phyloP scores from a whole-genome alignment of 2,113 vertebrate species.

The Lamprotornis superbus region DNA sequence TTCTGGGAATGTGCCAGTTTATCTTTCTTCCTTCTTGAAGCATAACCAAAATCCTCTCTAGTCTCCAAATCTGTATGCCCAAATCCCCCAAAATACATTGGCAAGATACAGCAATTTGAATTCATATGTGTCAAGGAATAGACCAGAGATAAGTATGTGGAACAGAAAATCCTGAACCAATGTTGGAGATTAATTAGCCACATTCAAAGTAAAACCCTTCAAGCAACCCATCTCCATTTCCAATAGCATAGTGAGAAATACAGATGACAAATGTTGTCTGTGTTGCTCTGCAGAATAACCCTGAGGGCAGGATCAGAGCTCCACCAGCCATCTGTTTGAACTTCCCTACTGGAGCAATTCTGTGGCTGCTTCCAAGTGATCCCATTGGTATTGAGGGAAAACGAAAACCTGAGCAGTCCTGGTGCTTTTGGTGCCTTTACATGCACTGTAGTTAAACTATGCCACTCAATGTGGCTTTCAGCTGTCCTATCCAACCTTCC shows the following conservation, averaged over 20 bases:
- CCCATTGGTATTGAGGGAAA: background rate
- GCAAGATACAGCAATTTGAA: slow-evolving; percentile 13
- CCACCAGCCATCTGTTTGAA: slow-evolving; percentile 25
- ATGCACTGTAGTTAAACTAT: background rate
- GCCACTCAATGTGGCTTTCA: background rate
- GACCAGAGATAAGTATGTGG: background rate
- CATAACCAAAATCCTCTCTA: background rate
- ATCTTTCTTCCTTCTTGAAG: slow-evolving; percentile 28
- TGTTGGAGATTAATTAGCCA: slow-evolving; percentile 25
- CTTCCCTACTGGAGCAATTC: background rate
- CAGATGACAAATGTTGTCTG: background rate
- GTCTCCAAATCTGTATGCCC: background rate
- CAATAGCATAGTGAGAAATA: background rate
- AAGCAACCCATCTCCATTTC: slow-evolving; percentile 9
- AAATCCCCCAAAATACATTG: background rate
- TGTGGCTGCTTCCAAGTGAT: background rate
- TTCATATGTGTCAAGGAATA: background rate
- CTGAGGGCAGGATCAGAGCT: slow-evolving; percentile 33
- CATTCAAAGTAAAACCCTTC: slow-evolving; percentile 26
- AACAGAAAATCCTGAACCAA: slow-evolving; percentile 25
- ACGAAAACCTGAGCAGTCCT: background rate
- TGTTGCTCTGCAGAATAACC: slow-evolving; percentile 17
- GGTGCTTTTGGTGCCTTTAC: background rate
- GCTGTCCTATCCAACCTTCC: background rate
- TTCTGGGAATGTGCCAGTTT: background rate